These are phyloP conservation scores for Channallabes apus DNA, from an alignment of 2,797 vertebrate genomes.

Conservation along the genomic window DNA sequence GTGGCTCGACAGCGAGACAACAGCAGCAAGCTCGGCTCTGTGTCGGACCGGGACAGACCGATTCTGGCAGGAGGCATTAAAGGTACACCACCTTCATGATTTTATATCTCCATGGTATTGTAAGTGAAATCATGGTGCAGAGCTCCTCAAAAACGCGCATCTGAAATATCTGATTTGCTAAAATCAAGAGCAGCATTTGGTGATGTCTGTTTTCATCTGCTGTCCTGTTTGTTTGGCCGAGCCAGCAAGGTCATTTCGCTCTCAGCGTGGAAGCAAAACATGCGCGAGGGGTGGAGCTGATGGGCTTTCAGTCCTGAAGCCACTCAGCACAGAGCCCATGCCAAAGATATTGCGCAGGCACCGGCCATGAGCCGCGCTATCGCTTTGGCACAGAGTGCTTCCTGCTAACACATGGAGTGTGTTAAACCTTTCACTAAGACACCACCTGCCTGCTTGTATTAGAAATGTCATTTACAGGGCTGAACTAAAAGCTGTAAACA, in stretches of 20 bases:
- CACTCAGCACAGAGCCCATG: conserved; percentile 48
- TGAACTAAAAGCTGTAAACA: conserved; percentile 85
- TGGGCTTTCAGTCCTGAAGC: conserved; percentile 44
- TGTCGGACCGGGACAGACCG: conserved; percentile 80
- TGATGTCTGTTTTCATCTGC: conserved; percentile 11
- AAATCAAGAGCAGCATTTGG: neutral
- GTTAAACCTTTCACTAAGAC: conserved; percentile 65
- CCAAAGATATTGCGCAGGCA: conserved; percentile 39
- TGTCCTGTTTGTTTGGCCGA: conserved; percentile 31
- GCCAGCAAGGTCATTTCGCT: conserved; percentile 41
- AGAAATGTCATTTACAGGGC: conserved; percentile 85
- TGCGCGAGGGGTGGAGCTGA: conserved; percentile 22
- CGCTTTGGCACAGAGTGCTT: conserved; percentile 54
- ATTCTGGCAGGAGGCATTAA: conserved; percentile 82
- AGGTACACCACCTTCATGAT: conserved; percentile 70
- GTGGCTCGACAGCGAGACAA: conserved; percentile 96
- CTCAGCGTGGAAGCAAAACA: conserved; percentile 42
- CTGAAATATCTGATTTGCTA: conserved; percentile 8
- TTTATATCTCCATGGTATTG: neutral
- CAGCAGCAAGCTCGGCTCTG: conserved; percentile 76
- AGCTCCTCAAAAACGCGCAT: neutral
- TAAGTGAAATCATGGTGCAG: neutral
- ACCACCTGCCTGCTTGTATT: conserved; percentile 70
- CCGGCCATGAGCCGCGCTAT: conserved; percentile 39
- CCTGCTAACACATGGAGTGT: conserved; percentile 63